Base-by-base conservation (phyloP, 2,113 vertebrate genomes). In the Paralichthys olivaceus region DNA sequence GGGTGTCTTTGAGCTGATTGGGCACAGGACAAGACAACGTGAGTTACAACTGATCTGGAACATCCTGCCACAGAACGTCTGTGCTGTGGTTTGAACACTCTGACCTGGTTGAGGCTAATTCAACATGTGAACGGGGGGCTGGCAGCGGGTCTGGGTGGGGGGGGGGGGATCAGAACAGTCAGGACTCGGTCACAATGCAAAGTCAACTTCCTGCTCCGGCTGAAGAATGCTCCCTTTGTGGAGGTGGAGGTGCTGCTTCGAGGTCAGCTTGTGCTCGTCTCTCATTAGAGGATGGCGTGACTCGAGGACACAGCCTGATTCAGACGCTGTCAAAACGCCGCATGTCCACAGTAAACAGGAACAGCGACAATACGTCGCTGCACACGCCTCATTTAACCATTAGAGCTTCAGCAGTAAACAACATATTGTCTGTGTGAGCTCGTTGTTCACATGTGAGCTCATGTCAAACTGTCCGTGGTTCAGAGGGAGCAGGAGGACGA, bases 201-300 rank as follows among this genome's bases (percentile, higher is more conserved):
- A 76, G 64, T 85, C 75, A 72, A 68, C 20, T 45, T 63, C 64
- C 64, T 2, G 56, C 40, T 58, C 9, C 0, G 5, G n/a, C 64
- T 47, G 0, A 69, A 74, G 51, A 84, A 84, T 59, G 79, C 49
- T n/a, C 22, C 26, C 85, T 79, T 82, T 87, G 85, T 87, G 63
- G 68, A 40, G 59, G 28, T 69, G 37, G 58, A 78, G 47, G 19
- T 58, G 40, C 14, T 69, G 71, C 58, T 64, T 1, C 40, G 13
- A 43, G 63, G 37, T 40, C 37, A 40, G 60, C 20, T 29, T 68
- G 45, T 70, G 58, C 57, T 26, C 4, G 25, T 53, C 25, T 74
- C 75, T 86, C 78, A 80, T 86, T 87, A 84, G 78, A 59, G 63
- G 72, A 84, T 55, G 20, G 85, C 83, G 85, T 87, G 85, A 87